These are phyloP conservation scores for Sipha flava DNA, from an alignment of 1,140 invertebrate genomes.

Conservation along the genomic window DNA sequence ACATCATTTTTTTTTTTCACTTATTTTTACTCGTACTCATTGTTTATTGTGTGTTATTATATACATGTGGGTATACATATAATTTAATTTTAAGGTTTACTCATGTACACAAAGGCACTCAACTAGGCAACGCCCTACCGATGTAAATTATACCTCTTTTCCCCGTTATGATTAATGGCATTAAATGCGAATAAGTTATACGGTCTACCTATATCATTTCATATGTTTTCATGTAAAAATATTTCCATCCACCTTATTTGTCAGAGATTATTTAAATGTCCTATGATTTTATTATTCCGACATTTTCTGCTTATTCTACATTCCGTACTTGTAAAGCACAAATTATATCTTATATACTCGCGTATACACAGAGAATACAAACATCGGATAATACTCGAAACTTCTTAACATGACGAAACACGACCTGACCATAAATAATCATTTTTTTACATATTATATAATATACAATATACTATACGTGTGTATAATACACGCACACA, in stretches of 20 bases:
- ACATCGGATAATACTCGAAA: neutral
- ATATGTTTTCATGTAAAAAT: neutral
- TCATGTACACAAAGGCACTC: neutral
- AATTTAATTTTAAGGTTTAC: neutral
- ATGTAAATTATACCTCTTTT: slow-evolving; percentile 4
- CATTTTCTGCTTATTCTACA: neutral
- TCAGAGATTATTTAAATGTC: neutral
- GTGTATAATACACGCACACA: too few relatives aligned
- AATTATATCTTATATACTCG: neutral
- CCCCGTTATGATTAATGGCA: neutral
- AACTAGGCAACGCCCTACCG: slow-evolving; percentile 5
- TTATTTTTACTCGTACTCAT: neutral
- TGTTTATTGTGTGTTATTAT: neutral
- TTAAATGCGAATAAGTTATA: neutral
- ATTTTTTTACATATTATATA: neutral
- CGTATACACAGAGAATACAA: neutral
- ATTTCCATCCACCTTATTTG: neutral
- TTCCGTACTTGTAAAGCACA: neutral
- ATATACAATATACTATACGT: neutral
- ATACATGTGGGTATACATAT: too few relatives aligned
- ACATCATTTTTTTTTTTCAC: neutral
- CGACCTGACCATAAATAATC: neutral
- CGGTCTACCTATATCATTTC: neutral
- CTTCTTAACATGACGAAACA: neutral
- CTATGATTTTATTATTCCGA: neutral